Conservation (phyloP, 2,888 invertebrate species). For the Epirrita christyi region DNA sequence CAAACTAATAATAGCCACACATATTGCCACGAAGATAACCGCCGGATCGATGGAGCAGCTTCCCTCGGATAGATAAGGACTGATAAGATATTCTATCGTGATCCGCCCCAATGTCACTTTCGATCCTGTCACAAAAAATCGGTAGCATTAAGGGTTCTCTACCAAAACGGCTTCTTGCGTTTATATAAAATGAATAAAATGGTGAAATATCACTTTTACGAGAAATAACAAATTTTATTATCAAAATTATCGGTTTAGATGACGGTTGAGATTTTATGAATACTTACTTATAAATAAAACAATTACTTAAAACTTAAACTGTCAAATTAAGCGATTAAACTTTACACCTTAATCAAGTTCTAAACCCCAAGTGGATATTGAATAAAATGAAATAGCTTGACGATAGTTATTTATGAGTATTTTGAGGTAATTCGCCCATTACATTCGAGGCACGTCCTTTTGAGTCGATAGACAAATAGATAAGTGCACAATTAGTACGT, state of each 20-base stretch:
- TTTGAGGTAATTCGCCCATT: background rate
- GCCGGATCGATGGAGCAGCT: slow-evolving; percentile 65
- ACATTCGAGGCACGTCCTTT: slow-evolving; percentile 6
- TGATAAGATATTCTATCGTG: slow-evolving; percentile 77
- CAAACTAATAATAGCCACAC: slow-evolving; percentile 11
- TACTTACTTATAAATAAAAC: too few species aligned
- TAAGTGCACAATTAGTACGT: slow-evolving; percentile 30
- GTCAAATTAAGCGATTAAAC: too few species aligned
- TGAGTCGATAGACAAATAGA: slow-evolving; percentile 26
- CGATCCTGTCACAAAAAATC: slow-evolving; percentile 49
- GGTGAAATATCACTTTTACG: background rate
- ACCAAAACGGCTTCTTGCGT: slow-evolving; percentile 6
- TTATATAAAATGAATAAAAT: background rate
- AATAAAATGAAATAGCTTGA: background rate
- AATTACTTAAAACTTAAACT: too few species aligned
- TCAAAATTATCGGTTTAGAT: too few species aligned
- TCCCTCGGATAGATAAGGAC: slow-evolving; percentile 61
- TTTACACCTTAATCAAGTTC: too few species aligned
- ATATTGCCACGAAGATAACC: slow-evolving; percentile 32
- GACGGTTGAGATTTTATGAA: too few species aligned
- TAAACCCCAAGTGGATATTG: background rate
- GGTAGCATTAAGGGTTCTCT: slow-evolving; percentile 19
- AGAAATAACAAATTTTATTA: background rate
- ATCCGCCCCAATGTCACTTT: slow-evolving; percentile 57
- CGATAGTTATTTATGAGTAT: background rate